These are phyloP conservation scores for Mobula birostris DNA, from an alignment of 2,113 vertebrate genomes.

Conservation along the genomic window DNA sequence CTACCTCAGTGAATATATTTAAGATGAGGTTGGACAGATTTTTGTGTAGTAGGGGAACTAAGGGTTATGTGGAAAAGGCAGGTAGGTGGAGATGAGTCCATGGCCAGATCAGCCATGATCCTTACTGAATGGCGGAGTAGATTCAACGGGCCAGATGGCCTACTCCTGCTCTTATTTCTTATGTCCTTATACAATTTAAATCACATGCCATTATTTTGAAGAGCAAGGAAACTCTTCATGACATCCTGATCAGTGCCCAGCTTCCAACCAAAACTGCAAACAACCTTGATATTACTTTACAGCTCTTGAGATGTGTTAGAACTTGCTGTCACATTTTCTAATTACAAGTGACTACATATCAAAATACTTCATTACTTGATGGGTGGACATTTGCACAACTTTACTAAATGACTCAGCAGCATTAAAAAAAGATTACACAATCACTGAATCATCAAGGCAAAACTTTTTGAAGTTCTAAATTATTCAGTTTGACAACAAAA, in stretches of 20 bases:
- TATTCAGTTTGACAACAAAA: neutral
- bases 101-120: too few species aligned
- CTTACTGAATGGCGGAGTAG: too few species aligned
- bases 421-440: neutral
- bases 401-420: neutral
- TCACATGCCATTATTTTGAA: neutral
- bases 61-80: too few species aligned
- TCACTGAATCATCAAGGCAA: neutral
- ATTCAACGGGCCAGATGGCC: too few species aligned
- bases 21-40: too few species aligned
- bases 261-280: neutral
- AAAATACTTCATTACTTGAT: neutral
- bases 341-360: neutral
- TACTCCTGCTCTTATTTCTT: too few species aligned
- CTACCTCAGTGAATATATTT: too few species aligned
- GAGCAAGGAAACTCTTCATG: neutral
- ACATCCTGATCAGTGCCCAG: neutral
- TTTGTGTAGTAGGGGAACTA: too few species aligned
- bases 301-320: too few species aligned
- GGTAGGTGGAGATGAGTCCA: too few species aligned
- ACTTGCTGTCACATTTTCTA: neutral
- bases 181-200: too few species aligned
- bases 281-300: neutral
- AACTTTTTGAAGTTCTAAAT: neutral
- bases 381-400: neutral